A percentile compares a stretch with the other conserved stretches of the same genome.
Evolutionary conservation across 2,797 vertebrate species (phyloP).

Genomic region (Pagetopsis macropterus): DNA sequence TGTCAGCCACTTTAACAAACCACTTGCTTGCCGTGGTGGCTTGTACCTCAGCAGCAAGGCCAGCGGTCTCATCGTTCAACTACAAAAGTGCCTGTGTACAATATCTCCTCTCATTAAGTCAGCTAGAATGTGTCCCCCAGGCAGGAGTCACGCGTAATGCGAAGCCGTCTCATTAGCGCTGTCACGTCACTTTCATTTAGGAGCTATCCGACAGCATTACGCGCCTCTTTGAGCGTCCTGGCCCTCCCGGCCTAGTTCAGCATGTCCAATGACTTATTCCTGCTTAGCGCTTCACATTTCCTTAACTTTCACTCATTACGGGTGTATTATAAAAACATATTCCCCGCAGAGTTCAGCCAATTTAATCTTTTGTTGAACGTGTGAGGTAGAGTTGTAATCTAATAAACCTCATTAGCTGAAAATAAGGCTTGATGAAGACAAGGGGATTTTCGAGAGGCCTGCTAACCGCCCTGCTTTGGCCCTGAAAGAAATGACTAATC

Average conservation of each 20-base stretch:
- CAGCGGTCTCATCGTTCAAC: slow-evolving; percentile 65
- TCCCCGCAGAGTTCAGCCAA: slow-evolving; percentile 77
- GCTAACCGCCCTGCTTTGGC: slow-evolving; percentile 60
- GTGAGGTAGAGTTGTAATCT: slow-evolving; percentile 83
- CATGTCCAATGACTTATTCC: slow-evolving; percentile 78
- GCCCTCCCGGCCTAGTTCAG: slow-evolving; percentile 64
- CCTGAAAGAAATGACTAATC: slow-evolving; percentile 74
- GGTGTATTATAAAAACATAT: slow-evolving; percentile 80
- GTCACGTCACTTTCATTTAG: slow-evolving; percentile 81
- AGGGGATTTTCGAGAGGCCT: slow-evolving; percentile 64
- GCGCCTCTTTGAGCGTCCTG: slow-evolving; percentile 58
- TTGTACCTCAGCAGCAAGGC: slow-evolving; percentile 60
- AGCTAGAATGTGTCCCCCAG: slow-evolving; percentile 69
- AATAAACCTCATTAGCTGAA: slow-evolving; percentile 83
- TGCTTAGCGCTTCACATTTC: slow-evolving; percentile 70
- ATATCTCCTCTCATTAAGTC: slow-evolving; percentile 79
- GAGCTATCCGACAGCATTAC: slow-evolving; percentile 64
- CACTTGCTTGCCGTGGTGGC: slow-evolving; percentile 46
- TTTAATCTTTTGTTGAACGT: slow-evolving; percentile 82
- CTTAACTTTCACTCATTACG: slow-evolving; percentile 77
- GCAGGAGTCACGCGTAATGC: slow-evolving; percentile 70
- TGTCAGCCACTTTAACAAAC: slow-evolving; percentile 71
- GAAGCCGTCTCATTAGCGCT: slow-evolving; percentile 78
- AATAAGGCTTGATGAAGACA: slow-evolving; percentile 79
- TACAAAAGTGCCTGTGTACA: slow-evolving; percentile 69